Conservation (phyloP, 1,140 invertebrate species). For the Gerris buenoi region DNA sequence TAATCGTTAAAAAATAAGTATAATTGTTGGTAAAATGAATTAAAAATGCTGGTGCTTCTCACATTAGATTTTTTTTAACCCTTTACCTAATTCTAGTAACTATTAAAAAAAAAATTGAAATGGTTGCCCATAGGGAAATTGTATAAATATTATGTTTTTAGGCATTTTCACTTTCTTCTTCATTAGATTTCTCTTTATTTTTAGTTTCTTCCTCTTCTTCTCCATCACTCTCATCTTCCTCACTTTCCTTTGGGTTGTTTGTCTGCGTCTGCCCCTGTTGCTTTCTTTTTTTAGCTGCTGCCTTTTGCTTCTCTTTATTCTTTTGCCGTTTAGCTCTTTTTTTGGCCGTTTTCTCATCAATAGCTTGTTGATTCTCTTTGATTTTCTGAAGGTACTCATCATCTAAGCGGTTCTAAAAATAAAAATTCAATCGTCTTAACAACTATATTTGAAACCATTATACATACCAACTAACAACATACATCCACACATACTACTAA, state of each 20-base stretch:
- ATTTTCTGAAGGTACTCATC: conserved; percentile 66
- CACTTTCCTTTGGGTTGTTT: not conserved
- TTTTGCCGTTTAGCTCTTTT: conserved; percentile 69
- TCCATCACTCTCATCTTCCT: not conserved
- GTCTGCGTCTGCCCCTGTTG: not conserved
- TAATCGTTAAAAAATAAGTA: too few species aligned
- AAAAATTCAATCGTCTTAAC: too few species aligned
- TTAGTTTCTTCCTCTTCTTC: not conserved
- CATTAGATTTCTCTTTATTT: conserved; percentile 6
- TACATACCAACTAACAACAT: too few species aligned
- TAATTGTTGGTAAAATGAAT: too few species aligned
- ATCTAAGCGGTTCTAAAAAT: conserved; percentile 37
- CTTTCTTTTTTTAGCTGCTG: conserved; percentile 21
- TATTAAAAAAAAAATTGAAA: too few species aligned
- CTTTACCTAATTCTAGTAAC: too few species aligned
- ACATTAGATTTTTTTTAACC: too few species aligned
- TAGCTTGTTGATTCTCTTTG: conserved; percentile 55
- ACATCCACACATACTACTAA: too few species aligned
- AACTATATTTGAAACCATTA: too few species aligned
- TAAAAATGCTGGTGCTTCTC: too few species aligned
- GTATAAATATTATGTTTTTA: too few species aligned
- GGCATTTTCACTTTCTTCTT: conserved; percentile 19
- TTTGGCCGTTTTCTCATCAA: conserved; percentile 69
- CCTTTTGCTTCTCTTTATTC: conserved; percentile 47
- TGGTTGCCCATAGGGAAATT: too few species aligned